Conservation (phyloP, 2,888 invertebrate genomes). For the Resseliella maxima region DNA sequence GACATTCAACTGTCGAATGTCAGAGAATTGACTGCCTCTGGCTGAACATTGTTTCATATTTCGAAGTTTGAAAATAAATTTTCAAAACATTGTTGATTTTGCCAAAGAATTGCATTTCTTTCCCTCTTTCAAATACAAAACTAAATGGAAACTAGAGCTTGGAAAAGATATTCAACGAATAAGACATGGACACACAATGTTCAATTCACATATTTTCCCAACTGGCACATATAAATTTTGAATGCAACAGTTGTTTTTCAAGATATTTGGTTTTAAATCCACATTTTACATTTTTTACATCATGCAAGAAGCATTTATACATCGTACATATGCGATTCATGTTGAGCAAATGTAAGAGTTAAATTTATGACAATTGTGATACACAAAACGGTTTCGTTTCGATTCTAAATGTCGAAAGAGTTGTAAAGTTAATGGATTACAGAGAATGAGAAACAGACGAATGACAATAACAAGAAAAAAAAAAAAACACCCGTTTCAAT, state of each 20-base stretch:
- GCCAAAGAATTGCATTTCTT: too few species aligned
- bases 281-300: not conserved
- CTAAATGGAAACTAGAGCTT: too few species aligned
- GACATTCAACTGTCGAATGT: too few species aligned
- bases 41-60: too few species aligned
- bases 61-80: too few species aligned
- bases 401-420: not conserved
- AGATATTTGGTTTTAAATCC: not conserved
- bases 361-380: slow-evolving; percentile 1
- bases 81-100: too few species aligned
- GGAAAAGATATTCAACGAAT: slow-evolving; percentile 1
- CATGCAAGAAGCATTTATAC: not conserved
- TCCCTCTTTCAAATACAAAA: too few species aligned
- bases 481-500: not conserved
- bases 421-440: not conserved
- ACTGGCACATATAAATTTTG: not conserved
- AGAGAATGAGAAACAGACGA: not conserved
- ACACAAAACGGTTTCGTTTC: not conserved
- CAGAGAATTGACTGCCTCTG: too few species aligned
- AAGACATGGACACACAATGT: not conserved
- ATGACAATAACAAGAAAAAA: not conserved
- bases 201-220: not conserved
- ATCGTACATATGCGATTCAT: not conserved
- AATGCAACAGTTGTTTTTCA: slow-evolving; percentile 4
- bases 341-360: not conserved